These are phyloP conservation scores for Conger conger DNA, from an alignment of 2,113 vertebrate species.

Conservation along the genomic window DNA sequence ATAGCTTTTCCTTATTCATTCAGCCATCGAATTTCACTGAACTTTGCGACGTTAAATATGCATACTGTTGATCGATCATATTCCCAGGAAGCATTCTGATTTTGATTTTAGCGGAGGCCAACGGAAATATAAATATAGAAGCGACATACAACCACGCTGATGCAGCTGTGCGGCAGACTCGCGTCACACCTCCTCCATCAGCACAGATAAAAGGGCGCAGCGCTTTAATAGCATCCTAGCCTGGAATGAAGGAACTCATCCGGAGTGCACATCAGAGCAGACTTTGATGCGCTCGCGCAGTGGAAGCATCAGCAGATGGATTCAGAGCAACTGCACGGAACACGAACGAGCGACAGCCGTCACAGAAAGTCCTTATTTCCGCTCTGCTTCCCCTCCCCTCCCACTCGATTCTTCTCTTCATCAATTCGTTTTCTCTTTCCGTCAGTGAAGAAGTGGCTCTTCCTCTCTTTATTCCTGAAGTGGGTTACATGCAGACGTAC, in stretches of 20 bases:
- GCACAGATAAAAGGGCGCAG: background rate
- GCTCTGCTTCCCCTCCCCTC: background rate
- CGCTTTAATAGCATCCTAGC: background rate
- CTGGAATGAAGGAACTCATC: background rate
- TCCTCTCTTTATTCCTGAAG: background rate
- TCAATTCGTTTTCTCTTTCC: no score
- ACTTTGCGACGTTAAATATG: no score
- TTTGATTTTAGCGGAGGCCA: no score
- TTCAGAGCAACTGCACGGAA: background rate
- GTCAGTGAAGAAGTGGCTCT: background rate
- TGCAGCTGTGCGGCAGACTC: background rate
- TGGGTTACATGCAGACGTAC: conserved; percentile 18
- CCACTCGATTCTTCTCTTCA: background rate
- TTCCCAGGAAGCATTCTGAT: no score
- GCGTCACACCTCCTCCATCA: background rate
- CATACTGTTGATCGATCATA: no score
- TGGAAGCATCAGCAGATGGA: background rate
- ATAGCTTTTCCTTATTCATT: no score
- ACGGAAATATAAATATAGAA: background rate
- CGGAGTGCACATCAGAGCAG: background rate
- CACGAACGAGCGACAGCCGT: background rate
- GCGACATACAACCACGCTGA: no score
- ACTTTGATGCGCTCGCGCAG: background rate
- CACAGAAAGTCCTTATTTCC: background rate
- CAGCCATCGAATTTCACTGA: no score